Percentiles rank a stretch among this genome's conserved stretches.
These are phyloP conservation scores for Circaetus gallicus DNA, from an alignment of 2,113 vertebrate species.

Conservation along the genomic window DNA sequence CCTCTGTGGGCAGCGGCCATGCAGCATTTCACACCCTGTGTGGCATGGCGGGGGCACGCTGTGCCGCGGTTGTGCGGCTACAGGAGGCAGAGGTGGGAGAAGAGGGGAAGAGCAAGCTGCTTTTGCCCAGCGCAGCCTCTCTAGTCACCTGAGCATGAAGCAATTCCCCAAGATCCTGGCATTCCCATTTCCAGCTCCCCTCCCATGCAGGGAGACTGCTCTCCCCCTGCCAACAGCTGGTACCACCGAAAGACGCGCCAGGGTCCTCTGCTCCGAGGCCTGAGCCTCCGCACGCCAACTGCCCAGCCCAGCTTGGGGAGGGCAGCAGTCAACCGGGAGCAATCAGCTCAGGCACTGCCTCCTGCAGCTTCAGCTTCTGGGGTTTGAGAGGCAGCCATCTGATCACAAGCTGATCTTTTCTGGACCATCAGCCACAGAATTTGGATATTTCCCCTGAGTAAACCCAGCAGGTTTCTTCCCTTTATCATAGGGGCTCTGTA, in stretches of 20 bases:
- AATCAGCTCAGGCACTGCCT: neutral
- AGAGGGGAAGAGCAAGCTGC: neutral
- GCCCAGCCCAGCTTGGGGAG: neutral
- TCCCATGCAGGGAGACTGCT: fast-evolving
- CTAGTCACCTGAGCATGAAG: neutral
- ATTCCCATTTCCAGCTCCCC: neutral
- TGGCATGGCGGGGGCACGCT: fast-evolving
- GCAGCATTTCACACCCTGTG: fast-evolving
- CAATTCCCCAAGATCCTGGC: neutral
- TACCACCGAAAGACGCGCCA: fast-evolving
- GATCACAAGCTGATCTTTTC: neutral
- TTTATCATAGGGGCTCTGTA: neutral
- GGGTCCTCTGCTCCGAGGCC: neutral
- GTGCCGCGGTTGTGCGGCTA: neutral
- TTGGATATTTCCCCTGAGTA: neutral
- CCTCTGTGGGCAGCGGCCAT: fast-evolving
- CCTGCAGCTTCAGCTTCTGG: neutral
- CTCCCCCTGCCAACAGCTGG: neutral
- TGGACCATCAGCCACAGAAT: neutral
- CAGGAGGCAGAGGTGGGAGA: neutral
- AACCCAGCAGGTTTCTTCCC: neutral
- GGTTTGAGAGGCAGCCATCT: neutral
- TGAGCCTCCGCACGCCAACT: fast-evolving
- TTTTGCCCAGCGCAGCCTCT: neutral
- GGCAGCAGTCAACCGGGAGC: neutral